These are phyloP conservation scores for Castor canadensis DNA, from an alignment of 2,113 vertebrate species.

Conservation along the genomic window DNA sequence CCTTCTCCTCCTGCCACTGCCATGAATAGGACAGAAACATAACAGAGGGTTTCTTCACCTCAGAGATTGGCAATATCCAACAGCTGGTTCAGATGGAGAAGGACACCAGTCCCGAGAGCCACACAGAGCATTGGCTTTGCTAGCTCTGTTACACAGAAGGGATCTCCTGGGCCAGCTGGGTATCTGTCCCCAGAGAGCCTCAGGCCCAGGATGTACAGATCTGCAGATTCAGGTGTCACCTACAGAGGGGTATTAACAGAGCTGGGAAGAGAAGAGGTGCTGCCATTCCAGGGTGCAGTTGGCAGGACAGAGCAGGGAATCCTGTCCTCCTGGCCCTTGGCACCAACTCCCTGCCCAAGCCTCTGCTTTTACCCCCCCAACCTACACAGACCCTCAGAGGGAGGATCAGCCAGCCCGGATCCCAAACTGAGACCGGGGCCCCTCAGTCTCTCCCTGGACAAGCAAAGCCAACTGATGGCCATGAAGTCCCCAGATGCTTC, in stretches of 20 bases:
- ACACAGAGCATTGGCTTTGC: neutral
- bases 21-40: no score
- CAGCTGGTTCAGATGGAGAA: neutral
- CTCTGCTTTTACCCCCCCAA: neutral
- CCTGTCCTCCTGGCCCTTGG: no score
- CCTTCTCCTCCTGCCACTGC: no score
- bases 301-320: neutral
- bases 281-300: neutral
- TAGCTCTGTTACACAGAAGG: neutral
- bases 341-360: neutral
- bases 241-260: no score
- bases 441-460: neutral
- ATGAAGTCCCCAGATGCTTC: neutral
- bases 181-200: neutral
- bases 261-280: neutral
- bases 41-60: no score
- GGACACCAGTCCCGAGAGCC: no score
- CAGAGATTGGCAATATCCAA: no score
- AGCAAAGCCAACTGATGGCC: neutral
- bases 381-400: no score
- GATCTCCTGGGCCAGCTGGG: rapidly evolving
- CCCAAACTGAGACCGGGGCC: neutral
- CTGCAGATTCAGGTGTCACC: neutral
- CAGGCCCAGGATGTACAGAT: neutral
- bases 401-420: neutral